Evolutionary conservation across 2,797 vertebrate genomes (phyloP).

Genomic region (Margarornis squamiger): DNA sequence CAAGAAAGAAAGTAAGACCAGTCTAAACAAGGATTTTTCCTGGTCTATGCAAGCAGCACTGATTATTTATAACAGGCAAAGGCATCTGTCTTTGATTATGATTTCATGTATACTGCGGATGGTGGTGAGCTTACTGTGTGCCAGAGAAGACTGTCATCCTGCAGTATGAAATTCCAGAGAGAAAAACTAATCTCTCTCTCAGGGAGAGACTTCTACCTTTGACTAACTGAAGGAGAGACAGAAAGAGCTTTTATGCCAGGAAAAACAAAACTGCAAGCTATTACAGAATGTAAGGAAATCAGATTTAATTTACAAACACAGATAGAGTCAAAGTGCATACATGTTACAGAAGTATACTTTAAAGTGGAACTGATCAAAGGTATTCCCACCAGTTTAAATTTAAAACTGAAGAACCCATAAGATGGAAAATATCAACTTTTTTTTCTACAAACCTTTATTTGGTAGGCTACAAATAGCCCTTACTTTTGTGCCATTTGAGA

Average conservation of each 20-base stretch:
- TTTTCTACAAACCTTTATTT: background rate
- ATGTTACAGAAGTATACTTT: background rate
- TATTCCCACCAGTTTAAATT: background rate
- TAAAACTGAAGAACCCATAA: background rate
- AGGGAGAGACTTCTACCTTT: constrained; percentile 74
- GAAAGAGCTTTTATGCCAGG: constrained; percentile 72
- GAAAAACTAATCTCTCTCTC: constrained; percentile 71
- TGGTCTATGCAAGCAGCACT: constrained; percentile 50
- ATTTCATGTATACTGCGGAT: constrained; percentile 69
- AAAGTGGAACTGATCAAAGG: background rate
- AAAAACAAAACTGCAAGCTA: constrained; percentile 76
- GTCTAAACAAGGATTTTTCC: constrained; percentile 74
- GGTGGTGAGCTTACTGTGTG: constrained; percentile 54
- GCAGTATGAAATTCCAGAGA: constrained; percentile 66
- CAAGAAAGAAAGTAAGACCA: constrained; percentile 68
- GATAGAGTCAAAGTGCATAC: background rate
- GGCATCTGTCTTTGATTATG: constrained; percentile 78
- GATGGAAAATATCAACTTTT: background rate
- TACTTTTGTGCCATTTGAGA: background rate
- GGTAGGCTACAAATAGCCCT: background rate
- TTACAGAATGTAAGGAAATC: constrained; percentile 67
- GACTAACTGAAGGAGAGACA: constrained; percentile 71
- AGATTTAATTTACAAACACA: constrained; percentile 45
- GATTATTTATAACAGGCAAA: constrained; percentile 70
- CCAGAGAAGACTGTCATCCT: constrained; percentile 66